These are phyloP conservation scores for Brachypodius melanocephalos DNA, from an alignment of 2,113 vertebrate species.

Conservation along the genomic window DNA sequence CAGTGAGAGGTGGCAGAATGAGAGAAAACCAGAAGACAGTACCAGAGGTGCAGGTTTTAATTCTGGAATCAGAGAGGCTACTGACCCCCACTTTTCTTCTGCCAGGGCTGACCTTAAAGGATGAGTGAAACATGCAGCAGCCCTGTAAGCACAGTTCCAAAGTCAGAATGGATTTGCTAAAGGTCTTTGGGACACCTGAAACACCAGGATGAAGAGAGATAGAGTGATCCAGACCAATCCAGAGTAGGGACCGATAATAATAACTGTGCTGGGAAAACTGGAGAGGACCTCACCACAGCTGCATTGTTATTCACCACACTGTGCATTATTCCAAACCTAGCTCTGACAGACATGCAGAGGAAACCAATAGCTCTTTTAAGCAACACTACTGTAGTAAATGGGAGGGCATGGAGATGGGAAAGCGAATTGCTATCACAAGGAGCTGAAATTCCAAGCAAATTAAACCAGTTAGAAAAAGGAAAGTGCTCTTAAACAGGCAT, in stretches of 20 bases:
- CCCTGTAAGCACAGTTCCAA: background rate
- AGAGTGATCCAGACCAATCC: background rate
- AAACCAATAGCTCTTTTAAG: background rate
- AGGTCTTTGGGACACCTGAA: background rate
- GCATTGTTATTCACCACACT: background rate
- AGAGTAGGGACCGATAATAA: background rate
- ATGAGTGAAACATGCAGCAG: background rate
- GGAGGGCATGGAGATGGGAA: background rate
- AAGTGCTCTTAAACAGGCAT: background rate
- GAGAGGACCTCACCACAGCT: background rate
- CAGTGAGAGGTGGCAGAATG: background rate
- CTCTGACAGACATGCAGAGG: background rate
- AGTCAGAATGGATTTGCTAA: background rate
- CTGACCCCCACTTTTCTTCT: background rate
- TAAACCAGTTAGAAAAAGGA: background rate
- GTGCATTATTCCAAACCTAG: background rate
- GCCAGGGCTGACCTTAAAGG: background rate
- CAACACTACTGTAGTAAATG: background rate
- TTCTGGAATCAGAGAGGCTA: background rate
- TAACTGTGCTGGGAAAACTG: background rate
- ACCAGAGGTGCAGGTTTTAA: background rate
- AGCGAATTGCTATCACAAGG: background rate
- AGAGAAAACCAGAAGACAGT: background rate
- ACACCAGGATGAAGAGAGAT: background rate
- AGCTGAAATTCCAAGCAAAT: background rate